phyloP scores from a whole-genome alignment of 2,888 invertebrate genomes.

The Tiphia femorata region DNA sequence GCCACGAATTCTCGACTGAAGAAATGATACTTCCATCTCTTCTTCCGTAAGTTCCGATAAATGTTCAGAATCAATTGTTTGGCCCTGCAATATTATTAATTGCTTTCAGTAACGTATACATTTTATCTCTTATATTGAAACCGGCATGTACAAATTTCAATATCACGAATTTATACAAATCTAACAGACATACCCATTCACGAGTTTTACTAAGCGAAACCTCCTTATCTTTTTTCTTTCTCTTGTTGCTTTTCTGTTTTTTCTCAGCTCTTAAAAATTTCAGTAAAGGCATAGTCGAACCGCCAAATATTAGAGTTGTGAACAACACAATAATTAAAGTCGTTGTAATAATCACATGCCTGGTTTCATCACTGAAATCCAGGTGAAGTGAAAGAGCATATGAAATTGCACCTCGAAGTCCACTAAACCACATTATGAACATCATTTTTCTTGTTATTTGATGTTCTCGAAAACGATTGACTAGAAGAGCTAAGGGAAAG shows the following conservation, averaged over 20 bases:
- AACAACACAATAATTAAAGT: conserved; percentile 98
- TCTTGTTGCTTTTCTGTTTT: conserved; percentile 72
- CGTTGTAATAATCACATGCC: conserved; percentile 97
- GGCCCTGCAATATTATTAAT: conserved; percentile 76
- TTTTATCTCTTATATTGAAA: not conserved
- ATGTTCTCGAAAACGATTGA: conserved; percentile 96
- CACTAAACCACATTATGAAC: conserved; percentile 99
- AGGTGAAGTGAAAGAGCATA: conserved; percentile 97
- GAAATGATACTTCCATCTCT: conserved; percentile 89
- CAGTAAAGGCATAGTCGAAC: conserved; percentile 96
- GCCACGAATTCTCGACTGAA: conserved; percentile 84
- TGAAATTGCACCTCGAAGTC: conserved; percentile 96
- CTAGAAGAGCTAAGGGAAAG: conserved; percentile 92
- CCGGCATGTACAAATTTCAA: conserved; percentile 2
- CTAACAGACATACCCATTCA: conserved; percentile 80
- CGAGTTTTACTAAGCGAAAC: conserved; percentile 97
- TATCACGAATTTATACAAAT: conserved; percentile 2
- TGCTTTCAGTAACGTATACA: not conserved
- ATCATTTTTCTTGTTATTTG: conserved; percentile 98
- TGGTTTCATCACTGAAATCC: conserved; percentile 92
- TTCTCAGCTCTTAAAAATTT: conserved; percentile 88
- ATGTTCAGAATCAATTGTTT: conserved; percentile 93
- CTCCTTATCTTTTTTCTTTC: conserved; percentile 80
- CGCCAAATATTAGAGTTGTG: conserved; percentile 95
- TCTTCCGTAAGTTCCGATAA: conserved; percentile 94